Percentiles rank a stretch among this genome's conserved stretches.
Evolutionary conservation across 2,888 invertebrate species (phyloP).

Genomic region (Tupiocoris notatus): DNA sequence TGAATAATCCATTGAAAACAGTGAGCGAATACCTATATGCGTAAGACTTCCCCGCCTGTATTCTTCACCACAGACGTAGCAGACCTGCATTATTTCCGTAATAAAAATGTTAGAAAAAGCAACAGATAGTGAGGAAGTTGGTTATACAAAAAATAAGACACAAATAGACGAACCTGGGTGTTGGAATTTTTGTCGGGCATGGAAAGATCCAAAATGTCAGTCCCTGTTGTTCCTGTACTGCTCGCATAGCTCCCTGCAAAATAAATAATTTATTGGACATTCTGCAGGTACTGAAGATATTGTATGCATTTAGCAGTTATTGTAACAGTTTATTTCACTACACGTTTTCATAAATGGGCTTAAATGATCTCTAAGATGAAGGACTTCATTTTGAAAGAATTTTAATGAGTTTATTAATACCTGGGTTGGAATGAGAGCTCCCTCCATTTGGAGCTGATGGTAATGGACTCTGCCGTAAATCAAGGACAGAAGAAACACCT

Average conservation of each 20-base stretch:
- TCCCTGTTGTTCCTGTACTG: constrained; percentile 60
- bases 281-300: too few species aligned
- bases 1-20: too few species aligned
- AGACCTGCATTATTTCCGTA: too few species aligned
- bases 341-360: too few species aligned
- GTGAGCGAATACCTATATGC: constrained; percentile 60
- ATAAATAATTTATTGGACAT: too few species aligned
- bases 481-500: constrained; percentile 53
- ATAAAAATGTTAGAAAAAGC: neutral
- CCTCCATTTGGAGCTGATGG: constrained; percentile 47
- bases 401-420: too few species aligned
- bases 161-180: constrained; percentile 55
- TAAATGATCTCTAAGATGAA: too few species aligned
- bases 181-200: constrained; percentile 91
- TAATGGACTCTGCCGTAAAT: constrained; percentile 55
- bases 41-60: constrained; percentile 77
- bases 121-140: constrained; percentile 55
- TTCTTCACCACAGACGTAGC: constrained; percentile 88
- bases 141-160: neutral
- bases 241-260: constrained; percentile 53
- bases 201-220: constrained; percentile 82
- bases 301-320: too few species aligned
- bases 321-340: too few species aligned
- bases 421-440: constrained; percentile 43
- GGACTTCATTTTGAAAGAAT: too few species aligned